These are phyloP conservation scores for Adelphocoris suturalis DNA, from an alignment of 2,888 invertebrate species.

Conservation along the genomic window DNA sequence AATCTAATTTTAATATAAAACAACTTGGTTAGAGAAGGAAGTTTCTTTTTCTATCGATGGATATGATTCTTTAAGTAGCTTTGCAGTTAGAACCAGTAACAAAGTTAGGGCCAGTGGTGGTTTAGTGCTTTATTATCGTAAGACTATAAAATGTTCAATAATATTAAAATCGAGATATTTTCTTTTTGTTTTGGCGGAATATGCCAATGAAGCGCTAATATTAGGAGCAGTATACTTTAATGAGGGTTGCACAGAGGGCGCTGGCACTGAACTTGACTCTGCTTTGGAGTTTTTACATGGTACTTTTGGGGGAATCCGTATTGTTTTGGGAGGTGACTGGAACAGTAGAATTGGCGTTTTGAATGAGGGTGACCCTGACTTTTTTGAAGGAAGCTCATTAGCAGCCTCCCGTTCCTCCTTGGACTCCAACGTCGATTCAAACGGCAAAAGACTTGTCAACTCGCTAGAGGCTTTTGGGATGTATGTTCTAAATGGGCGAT, in stretches of 20 bases:
- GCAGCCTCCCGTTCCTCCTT: background rate
- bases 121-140: background rate
- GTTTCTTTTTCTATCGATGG: background rate
- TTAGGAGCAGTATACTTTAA: constrained; percentile 57
- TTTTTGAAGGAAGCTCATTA: constrained; percentile 43
- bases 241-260: constrained; percentile 43
- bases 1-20: too few species aligned
- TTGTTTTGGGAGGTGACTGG: constrained; percentile 56
- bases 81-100: background rate
- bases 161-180: constrained; percentile 40
- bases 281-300: constrained; percentile 3
- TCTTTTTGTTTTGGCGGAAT: constrained; percentile 53
- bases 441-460: constrained; percentile 52
- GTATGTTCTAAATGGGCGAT: constrained; percentile 54
- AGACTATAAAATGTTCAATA: background rate
- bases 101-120: constrained; percentile 53
- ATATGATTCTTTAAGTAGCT: background rate
- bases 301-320: background rate
- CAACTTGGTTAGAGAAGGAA: constrained; percentile 43
- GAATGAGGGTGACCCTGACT: background rate
- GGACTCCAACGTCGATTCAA: background rate
- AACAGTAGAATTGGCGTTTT: constrained; percentile 59
- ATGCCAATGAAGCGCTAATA: background rate
- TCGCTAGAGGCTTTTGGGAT: constrained; percentile 28
- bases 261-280: background rate